These are phyloP conservation scores for Drosophila diplacantha DNA, from an alignment of 2,888 invertebrate genomes.

Conservation along the genomic window DNA sequence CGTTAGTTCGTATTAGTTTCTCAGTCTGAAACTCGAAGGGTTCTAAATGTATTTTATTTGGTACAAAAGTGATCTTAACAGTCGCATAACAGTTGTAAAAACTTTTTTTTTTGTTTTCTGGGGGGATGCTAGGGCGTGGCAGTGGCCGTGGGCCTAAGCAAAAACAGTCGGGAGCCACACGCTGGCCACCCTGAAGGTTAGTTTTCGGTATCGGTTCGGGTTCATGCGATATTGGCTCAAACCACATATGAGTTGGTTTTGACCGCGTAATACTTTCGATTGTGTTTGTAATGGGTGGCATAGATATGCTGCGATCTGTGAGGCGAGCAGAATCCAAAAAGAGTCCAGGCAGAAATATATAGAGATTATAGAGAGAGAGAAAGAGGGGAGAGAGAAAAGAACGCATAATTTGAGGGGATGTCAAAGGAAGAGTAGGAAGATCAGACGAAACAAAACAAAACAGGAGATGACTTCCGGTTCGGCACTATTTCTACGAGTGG, in stretches of 20 bases:
- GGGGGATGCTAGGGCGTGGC: conserved; percentile 43
- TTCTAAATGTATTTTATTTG: conserved; percentile 45
- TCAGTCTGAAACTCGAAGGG: conserved; percentile 42
- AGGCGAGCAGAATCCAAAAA: conserved; percentile 55
- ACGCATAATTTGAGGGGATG: conserved; percentile 55
- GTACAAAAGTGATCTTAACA: conserved; percentile 56
- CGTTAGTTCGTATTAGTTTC: conserved; percentile 47
- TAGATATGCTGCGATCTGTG: conserved; percentile 76
- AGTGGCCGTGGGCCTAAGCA: conserved; percentile 48
- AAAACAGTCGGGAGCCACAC: conserved; percentile 54
- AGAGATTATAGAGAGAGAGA: conserved; percentile 41
- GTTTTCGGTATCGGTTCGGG: conserved; percentile 26
- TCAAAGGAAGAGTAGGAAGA: conserved; percentile 33
- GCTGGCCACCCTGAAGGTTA: conserved; percentile 27
- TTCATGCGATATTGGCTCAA: conserved; percentile 51
- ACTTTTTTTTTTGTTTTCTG: conserved; percentile 21
- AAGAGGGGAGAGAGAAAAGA: conserved; percentile 49
- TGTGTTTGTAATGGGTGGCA: conserved; percentile 72
- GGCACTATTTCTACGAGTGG: conserved; percentile 28
- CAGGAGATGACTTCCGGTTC: conserved; percentile 5
- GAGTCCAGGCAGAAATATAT: conserved; percentile 33
- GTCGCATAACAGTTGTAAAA: conserved; percentile 46
- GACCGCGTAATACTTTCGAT: conserved; percentile 75
- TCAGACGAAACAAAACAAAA: conserved; percentile 20
- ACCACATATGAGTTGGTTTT: conserved; percentile 73